A percentile compares a stretch with the other conserved stretches of the same genome.
Conservation (phyloP, 2,797 vertebrate genomes). For the Hydrocynus forskahlii region DNA sequence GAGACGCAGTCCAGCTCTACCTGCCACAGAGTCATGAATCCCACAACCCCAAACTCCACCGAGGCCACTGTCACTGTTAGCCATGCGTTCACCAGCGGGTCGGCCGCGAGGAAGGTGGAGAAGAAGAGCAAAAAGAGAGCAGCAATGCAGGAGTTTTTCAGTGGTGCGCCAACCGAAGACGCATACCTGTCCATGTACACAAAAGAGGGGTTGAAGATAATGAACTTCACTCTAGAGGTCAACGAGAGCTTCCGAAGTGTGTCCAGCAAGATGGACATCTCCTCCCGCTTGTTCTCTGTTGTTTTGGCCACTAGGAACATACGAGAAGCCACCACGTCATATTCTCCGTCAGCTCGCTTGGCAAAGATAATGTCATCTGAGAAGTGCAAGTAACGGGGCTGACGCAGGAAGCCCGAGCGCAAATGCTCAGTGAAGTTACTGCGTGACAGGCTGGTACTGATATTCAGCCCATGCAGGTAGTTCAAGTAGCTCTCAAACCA, state of each 20-base stretch:
- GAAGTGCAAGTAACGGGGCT: conserved; percentile 91
- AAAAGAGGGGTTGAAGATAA: conserved; percentile 98
- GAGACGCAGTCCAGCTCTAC: conserved; percentile 98
- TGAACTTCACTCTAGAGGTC: conserved; percentile 96
- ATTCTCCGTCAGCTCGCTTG: conserved; percentile 88
- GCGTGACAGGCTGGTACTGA: conserved; percentile 88
- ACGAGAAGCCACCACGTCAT: conserved; percentile 93
- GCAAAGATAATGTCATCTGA: conserved; percentile 97
- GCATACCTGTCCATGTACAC: conserved; percentile 98
- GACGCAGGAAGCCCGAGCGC: conserved; percentile 89
- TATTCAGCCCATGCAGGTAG: conserved; percentile 92
- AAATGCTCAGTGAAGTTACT: conserved; percentile 93
- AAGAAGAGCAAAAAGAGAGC: conserved; percentile 96
- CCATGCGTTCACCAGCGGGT: conserved; percentile 95
- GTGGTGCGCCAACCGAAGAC: conserved; percentile 91
- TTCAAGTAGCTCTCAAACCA: conserved; percentile 98
- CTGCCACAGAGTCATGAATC: conserved; percentile 98
- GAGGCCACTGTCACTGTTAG: conserved; percentile 94
- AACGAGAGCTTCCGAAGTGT: conserved; percentile 94
- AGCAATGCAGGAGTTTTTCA: conserved; percentile 96
- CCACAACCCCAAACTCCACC: conserved; percentile 95
- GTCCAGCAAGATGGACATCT: conserved; percentile 96
- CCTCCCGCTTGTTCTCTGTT: conserved; percentile 95
- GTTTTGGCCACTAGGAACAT: conserved; percentile 98
- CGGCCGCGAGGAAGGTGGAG: conserved; percentile 93